Evolutionary conservation across 2,888 invertebrate genomes (phyloP).

Genomic region (Leuctra nigra): DNA sequence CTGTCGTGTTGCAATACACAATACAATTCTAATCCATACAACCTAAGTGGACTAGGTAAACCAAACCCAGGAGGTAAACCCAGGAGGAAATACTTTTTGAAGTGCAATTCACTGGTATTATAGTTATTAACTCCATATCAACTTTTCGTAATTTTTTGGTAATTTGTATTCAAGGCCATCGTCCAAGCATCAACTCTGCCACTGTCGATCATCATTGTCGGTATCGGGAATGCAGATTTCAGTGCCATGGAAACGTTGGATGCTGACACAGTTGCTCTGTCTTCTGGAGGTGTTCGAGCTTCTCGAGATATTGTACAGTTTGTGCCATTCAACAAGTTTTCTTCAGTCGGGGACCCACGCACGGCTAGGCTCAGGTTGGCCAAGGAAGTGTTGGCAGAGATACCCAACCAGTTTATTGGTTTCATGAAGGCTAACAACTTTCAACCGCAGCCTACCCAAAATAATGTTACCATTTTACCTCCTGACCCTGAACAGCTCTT

Average conservation of each 20-base stretch:
- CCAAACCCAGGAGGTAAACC: too few species aligned
- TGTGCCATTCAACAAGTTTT: conserved; percentile 44
- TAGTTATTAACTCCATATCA: background rate
- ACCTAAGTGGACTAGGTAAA: too few species aligned
- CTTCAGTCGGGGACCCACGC: conserved; percentile 34
- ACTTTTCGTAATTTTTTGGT: too few species aligned
- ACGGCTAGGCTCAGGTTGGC: conserved; percentile 41
- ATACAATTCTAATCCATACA: too few species aligned
- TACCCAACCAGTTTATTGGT: conserved; percentile 45
- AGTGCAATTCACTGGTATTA: too few species aligned
- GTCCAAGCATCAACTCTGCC: conserved; percentile 46
- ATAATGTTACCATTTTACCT: conserved; percentile 32
- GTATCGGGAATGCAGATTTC: conserved; percentile 37
- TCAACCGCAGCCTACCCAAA: conserved; percentile 42
- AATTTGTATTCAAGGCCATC: conserved; percentile 35
- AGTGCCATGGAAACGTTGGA: conserved; percentile 35
- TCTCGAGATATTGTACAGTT: conserved; percentile 54
- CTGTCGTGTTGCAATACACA: too few species aligned
- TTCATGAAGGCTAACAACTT: conserved; percentile 44
- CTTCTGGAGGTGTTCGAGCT: conserved; percentile 37
- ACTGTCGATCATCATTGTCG: conserved; percentile 52
- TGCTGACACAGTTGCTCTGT: conserved; percentile 34
- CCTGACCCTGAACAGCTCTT: conserved; percentile 34
- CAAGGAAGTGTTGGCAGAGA: conserved; percentile 52
- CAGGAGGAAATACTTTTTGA: too few species aligned